These are phyloP conservation scores for Epiblema foenella DNA, from an alignment of 2,888 invertebrate species.

Conservation along the genomic window DNA sequence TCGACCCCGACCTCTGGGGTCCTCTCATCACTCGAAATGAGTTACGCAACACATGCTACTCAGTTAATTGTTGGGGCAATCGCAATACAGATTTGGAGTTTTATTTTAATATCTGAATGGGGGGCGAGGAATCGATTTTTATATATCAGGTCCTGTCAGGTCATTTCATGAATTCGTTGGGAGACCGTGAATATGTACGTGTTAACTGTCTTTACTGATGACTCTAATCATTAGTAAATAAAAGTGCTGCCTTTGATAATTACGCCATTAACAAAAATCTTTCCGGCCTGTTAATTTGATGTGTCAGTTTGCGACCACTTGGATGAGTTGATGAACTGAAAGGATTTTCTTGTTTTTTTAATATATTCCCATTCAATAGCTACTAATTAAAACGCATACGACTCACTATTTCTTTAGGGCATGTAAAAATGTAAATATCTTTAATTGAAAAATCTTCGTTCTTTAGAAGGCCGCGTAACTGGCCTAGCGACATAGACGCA, in stretches of 20 bases:
- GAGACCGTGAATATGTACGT: neutral
- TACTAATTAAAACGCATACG: no score
- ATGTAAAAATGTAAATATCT: no score
- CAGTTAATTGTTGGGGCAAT: constrained; percentile 74
- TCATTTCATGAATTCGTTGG: neutral
- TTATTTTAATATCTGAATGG: constrained; percentile 66
- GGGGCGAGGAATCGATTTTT: constrained; percentile 51
- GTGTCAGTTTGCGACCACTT: no score
- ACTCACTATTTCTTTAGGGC: no score
- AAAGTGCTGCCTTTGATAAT: neutral
- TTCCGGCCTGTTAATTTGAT: no score
- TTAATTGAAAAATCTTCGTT: no score
- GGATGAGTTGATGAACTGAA: no score
- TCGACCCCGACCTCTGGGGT: constrained; percentile 54
- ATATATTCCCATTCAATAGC: no score
- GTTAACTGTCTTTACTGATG: neutral
- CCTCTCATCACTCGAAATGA: constrained; percentile 66
- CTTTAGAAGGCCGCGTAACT: no score
- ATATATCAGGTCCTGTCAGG: neutral
- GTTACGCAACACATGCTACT: constrained; percentile 78
- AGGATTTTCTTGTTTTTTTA: no score
- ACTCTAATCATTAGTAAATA: neutral
- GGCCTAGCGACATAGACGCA: no score
- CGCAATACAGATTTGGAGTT: constrained; percentile 64
- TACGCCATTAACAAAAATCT: neutral